Base-by-base conservation (phyloP, 2,113 vertebrate species). In the Gymnorhina tibicen region DNA sequence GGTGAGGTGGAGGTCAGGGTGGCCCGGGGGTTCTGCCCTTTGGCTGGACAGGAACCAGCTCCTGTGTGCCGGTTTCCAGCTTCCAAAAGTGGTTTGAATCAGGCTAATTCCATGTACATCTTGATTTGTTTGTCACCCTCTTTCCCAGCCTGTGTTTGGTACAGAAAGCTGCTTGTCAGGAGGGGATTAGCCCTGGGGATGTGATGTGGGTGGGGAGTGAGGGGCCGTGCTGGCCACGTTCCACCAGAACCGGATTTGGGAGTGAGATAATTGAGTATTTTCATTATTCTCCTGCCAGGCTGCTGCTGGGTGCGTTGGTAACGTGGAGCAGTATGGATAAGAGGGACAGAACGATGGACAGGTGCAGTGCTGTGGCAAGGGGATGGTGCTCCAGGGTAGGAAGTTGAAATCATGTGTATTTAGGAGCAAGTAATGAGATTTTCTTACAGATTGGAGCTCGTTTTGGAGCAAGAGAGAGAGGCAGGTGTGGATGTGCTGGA, bases 31-130 rank as follows among this genome's bases (percentile, higher is more conserved):
- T 22, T 63, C 50, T 87, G 49, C n/a, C n/a, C 33, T 76, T 39
- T 49, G 60, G 3, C 88, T 75, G 75, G 47, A 59, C 73, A 28
- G 56, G 41, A 78, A 82, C 4, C 52, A 16, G 33, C 58, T 73
- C 64, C 52, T 1, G 4, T 19, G n/a, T 58, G 80, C 30, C 16
- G 37, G 2, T 50, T 82, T 74, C 47, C 14, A 27, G 22, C 76
- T 42, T 30, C 44, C 67, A 28, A 1, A 41, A 49, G 42, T 3
- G n/a, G 1, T 33, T n/a, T 12, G 24, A 13, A 12, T 24, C 50
- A 5, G 19, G 32, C 39, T 62, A 0, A 53, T 66, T 49, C 66
- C 24, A 0, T 1, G 0, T 5, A 0, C 5, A 3, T 26, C 55
- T 86, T 13, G 30, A 10, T 68, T 52, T 27, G 16, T 52, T 68